Conservation (phyloP, 2,888 invertebrate species). For the Drosophila mulleri region DNA sequence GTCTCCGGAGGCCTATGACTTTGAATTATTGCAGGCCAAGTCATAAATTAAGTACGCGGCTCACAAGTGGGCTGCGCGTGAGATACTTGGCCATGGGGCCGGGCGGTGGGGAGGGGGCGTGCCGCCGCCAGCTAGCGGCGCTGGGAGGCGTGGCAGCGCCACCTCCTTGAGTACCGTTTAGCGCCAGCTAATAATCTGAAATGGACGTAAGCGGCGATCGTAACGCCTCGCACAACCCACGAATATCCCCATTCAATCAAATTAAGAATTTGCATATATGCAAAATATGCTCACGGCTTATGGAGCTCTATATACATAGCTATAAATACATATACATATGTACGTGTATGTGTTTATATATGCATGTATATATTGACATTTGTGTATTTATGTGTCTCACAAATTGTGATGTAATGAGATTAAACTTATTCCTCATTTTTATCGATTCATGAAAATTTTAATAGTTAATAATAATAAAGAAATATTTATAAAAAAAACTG, state of each 20-base stretch:
- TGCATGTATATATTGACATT: background rate
- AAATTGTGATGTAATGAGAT: background rate
- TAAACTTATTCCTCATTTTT: background rate
- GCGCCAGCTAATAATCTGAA: slow-evolving; percentile 44
- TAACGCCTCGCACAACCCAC: background rate
- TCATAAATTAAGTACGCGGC: slow-evolving; percentile 74
- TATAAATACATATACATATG: background rate
- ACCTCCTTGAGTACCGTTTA: slow-evolving; percentile 44
- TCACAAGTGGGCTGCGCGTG: slow-evolving; percentile 13
- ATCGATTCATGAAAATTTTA: background rate
- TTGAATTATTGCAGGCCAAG: slow-evolving; percentile 78
- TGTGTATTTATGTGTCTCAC: too few relatives aligned
- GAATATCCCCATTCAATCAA: slow-evolving; percentile 7
- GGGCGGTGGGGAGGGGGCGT: background rate
- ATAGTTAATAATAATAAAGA: background rate
- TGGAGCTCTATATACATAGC: background rate
- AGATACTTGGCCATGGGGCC: background rate
- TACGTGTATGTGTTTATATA: background rate
- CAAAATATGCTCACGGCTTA: background rate
- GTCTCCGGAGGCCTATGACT: slow-evolving; percentile 81
- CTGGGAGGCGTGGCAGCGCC: slow-evolving; percentile 7
- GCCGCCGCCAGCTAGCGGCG: slow-evolving; percentile 5
- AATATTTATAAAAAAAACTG: too few relatives aligned
- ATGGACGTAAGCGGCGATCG: slow-evolving; percentile 13
- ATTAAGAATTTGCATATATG: slow-evolving; percentile 10